These are phyloP conservation scores for Acyrthosiphon pisum DNA, from an alignment of 1,140 invertebrate genomes.

Conservation along the genomic window DNA sequence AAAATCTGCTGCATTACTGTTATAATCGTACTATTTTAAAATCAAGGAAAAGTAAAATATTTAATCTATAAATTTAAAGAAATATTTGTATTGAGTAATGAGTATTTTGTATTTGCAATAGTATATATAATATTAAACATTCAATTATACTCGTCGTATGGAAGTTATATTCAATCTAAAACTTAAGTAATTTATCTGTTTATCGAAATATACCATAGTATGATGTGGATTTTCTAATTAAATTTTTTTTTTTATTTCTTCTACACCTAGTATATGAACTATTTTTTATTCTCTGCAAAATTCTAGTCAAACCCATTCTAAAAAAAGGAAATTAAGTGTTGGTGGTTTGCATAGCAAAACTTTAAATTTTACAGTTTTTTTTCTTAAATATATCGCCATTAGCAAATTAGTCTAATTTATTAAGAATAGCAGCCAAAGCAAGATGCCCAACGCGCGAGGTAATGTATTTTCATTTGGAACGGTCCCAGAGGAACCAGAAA, in stretches of 20 bases:
- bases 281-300: neutral
- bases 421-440: conserved; percentile 46
- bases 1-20: neutral
- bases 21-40: neutral
- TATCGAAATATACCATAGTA: neutral
- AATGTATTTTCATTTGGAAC: conserved; percentile 57
- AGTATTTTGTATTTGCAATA: neutral
- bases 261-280: neutral
- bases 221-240: neutral
- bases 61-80: neutral
- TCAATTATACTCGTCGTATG: neutral
- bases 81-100: neutral
- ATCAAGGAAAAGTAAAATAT: neutral
- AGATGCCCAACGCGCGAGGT: conserved; percentile 26
- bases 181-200: neutral
- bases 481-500: conserved; percentile 49
- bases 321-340: neutral
- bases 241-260: conserved; percentile 11
- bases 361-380: conserved; percentile 19
- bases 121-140: neutral
- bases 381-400: conserved; percentile 26
- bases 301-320: conserved; percentile 1
- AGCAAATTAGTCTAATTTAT: conserved; percentile 57
- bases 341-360: neutral
- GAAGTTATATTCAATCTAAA: neutral